Evolutionary conservation across 2,888 invertebrate genomes (phyloP).

Genomic region (Dryadula phaetusa): DNA sequence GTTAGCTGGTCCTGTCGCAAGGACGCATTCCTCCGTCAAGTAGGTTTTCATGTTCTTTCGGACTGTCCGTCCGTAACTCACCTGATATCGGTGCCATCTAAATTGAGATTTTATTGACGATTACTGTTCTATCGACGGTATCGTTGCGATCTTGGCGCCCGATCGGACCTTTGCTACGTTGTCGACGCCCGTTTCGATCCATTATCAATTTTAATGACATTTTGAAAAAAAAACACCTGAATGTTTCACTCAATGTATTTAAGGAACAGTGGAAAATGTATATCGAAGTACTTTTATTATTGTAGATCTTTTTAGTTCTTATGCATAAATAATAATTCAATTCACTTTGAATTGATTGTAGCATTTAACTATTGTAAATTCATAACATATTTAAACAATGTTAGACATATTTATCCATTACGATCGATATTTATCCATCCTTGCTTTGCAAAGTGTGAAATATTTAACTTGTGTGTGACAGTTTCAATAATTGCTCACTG

Average conservation of each 20-base stretch:
- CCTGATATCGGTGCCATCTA: conserved; percentile 82
- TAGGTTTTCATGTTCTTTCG: conserved; percentile 82
- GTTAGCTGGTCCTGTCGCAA: conserved; percentile 79
- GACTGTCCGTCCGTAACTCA: conserved; percentile 81
- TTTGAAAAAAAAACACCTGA: conserved; percentile 36
- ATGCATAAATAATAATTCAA: not conserved
- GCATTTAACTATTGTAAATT: too few species aligned
- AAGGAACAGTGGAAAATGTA: not conserved
- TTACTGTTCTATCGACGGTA: conserved; percentile 82
- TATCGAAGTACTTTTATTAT: not conserved
- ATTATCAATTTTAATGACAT: conserved; percentile 46
- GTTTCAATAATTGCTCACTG: too few species aligned
- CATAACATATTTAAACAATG: too few species aligned
- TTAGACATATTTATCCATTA: too few species aligned
- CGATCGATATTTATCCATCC: too few species aligned
- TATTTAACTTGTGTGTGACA: too few species aligned
- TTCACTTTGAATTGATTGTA: not conserved
- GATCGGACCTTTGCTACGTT: conserved; percentile 58
- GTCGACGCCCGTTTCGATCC: conserved; percentile 43
- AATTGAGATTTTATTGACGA: conserved; percentile 85
- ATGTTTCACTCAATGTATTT: conserved; percentile 12
- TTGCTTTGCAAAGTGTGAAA: too few species aligned
- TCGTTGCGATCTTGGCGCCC: conserved; percentile 84
- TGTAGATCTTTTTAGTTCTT: not conserved
- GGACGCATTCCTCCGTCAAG: conserved; percentile 79